Percentiles rank a stretch among this genome's conserved stretches.
Conservation (phyloP, 2,797 vertebrate genomes). For the Xenops minutus region DNA sequence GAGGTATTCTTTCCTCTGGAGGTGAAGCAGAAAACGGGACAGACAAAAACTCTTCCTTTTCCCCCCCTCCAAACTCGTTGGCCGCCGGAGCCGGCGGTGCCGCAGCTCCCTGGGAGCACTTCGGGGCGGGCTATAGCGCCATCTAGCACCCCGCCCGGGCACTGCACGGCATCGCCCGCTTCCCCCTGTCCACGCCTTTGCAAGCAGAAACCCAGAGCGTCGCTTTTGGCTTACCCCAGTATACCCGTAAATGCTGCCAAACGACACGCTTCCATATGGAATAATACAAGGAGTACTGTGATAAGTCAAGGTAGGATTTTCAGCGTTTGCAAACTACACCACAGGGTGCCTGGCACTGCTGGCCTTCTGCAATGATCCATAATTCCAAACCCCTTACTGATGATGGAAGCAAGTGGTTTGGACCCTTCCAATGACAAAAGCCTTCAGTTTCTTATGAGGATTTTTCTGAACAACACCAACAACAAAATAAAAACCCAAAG, state of each 20-base stretch:
- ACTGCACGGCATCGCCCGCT: background rate
- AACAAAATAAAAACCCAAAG: background rate
- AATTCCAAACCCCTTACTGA: background rate
- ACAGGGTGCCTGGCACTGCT: background rate
- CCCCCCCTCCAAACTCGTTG: fast-evolving
- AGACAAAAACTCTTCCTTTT: background rate
- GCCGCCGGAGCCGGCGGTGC: too few relatives aligned
- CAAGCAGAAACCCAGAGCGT: background rate
- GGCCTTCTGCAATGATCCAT: background rate
- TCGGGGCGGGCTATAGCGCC: background rate
- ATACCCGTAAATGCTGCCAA: fast-evolving
- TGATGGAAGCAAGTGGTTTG: background rate
- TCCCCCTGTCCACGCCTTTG: background rate
- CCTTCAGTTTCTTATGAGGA: background rate
- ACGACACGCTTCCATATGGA: fast-evolving
- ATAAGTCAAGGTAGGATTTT: background rate
- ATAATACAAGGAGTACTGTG: background rate
- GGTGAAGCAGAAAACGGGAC: background rate
- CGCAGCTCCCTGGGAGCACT: background rate
- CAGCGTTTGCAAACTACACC: background rate
- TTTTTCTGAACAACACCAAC: background rate
- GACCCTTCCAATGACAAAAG: background rate
- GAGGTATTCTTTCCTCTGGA: background rate
- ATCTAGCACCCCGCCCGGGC: background rate
- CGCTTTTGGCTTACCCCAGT: fast-evolving